Base-by-base conservation (phyloP, 2,888 invertebrate genomes). In the Sinelater perroti region DNA sequence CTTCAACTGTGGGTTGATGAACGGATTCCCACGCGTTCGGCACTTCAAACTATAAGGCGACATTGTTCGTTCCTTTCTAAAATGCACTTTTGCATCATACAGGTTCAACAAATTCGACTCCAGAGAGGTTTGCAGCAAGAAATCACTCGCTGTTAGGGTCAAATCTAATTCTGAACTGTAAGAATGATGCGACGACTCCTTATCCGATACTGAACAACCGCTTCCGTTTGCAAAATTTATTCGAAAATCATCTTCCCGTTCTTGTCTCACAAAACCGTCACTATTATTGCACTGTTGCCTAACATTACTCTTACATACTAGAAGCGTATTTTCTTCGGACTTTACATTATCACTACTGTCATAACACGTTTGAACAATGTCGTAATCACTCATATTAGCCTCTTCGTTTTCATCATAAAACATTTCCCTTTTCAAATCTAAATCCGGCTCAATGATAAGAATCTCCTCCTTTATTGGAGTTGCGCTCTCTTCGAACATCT, bases 1-100 rank as follows among this genome's bases (percentile, higher is more conserved):
- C 63, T 72, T 73, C 45, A 78, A 65, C 46, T 72, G 66, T 1
- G 77, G 77, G 66, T 75, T 78, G 28, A 78, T 78, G 62, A 77
- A 78, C 0, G 77, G 78, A 53, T 75, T 74, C 26, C 74, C 72
- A 40, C 76, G 64, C 8, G 76, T 77, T 44, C 77, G 61, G 64
- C 77, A 77, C 56, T 74, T 67, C 11, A 73, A 69, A 65, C 73
- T 75, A 52, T 67, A 68, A 14, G 68, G 69, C 4, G 67, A 64
- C 18, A 68, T 63, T 28, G 62, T 60, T 54, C 51, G 52, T 31
- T 61, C 50, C 28, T 46, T 55, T 28, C 36, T 62, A 47, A 56
- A 63, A 42, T 44, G 57, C 14, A 52, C 45, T 0, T 59, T 45
- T 13, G 18, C n/a, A 14, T 52, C n/a, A n/a, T n/a, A n/a, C n/a